phyloP scores from a whole-genome alignment of 2,888 invertebrate genomes.

The Hypercompe scribonia region DNA sequence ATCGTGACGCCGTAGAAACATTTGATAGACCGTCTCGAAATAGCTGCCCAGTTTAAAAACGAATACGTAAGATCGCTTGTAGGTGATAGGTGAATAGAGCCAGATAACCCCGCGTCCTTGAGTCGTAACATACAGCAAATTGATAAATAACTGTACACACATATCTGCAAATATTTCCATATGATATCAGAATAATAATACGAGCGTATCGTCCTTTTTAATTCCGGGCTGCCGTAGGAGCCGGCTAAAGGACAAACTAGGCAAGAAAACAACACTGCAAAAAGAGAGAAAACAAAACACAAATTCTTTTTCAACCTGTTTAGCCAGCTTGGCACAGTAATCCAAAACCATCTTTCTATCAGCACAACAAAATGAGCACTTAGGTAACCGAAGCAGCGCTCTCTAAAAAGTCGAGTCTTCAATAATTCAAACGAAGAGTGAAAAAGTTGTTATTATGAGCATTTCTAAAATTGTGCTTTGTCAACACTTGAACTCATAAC shows the following conservation, averaged over 20 bases:
- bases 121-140: background rate
- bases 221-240: too few species aligned
- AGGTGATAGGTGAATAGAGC: slow-evolving; percentile 18
- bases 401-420: background rate
- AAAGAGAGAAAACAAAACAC: too few species aligned
- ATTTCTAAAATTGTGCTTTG: background rate
- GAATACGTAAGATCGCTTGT: slow-evolving; percentile 7
- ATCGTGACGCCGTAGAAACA: slow-evolving; percentile 52
- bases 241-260: too few species aligned
- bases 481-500: background rate
- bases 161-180: background rate
- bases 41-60: slow-evolving; percentile 7
- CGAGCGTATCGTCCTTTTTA: too few species aligned
- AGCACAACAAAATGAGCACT: background rate
- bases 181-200: too few species aligned
- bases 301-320: too few species aligned
- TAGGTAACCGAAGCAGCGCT: background rate
- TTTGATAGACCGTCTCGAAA: slow-evolving; percentile 26
- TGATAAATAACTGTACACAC: background rate
- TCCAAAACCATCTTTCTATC: too few species aligned
- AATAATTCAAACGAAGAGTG: background rate
- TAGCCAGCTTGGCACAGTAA: too few species aligned
- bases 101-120: slow-evolving; percentile 10
- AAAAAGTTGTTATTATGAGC: background rate
- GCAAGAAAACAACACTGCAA: too few species aligned